phyloP scores from a whole-genome alignment of 2,888 invertebrate genomes.

The Hydriomena furcata region DNA sequence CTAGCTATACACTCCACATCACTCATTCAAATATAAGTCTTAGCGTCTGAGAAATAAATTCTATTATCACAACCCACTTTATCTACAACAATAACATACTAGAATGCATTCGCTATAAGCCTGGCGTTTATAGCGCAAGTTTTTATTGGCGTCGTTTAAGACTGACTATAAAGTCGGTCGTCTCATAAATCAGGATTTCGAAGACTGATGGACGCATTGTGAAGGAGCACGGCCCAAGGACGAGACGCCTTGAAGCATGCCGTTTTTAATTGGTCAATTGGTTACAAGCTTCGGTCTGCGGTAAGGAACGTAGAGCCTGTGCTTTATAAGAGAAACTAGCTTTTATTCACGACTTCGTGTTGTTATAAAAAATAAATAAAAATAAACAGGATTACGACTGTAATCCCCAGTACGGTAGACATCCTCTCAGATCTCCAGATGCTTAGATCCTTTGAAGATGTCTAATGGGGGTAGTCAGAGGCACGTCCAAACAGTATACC shows the following conservation, averaged over 20 bases:
- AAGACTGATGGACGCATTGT: slow-evolving; percentile 48
- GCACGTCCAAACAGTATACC: too few relatives aligned
- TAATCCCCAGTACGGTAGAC: too few relatives aligned
- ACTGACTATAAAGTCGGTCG: slow-evolving; percentile 66
- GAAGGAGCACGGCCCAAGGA: slow-evolving; percentile 40
- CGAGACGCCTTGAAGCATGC: slow-evolving; percentile 39
- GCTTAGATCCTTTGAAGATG: too few relatives aligned
- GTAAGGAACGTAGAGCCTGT: too few relatives aligned
- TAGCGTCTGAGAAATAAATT: slow-evolving; percentile 1
- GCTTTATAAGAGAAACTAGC: too few relatives aligned
- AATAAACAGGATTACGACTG: too few relatives aligned
- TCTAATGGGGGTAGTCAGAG: too few relatives aligned
- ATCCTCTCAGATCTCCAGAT: too few relatives aligned
- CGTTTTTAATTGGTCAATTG: slow-evolving; percentile 27
- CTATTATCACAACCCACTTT: slow-evolving; percentile 5
- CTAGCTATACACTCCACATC: not conserved
- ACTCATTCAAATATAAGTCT: slow-evolving; percentile 5
- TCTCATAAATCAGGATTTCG: slow-evolving; percentile 71
- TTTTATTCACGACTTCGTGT: too few relatives aligned
- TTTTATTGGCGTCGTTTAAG: slow-evolving; percentile 77
- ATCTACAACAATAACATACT: slow-evolving; percentile 10
- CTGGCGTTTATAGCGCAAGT: slow-evolving; percentile 65
- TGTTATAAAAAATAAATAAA: too few relatives aligned
- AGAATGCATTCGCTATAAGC: slow-evolving; percentile 45
- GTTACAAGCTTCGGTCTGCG: too few relatives aligned